A percentile compares a stretch with the other conserved stretches of the same genome.
These are phyloP conservation scores for Drosophila pruinosa DNA, from an alignment of 1,140 invertebrate genomes.

Conservation along the genomic window DNA sequence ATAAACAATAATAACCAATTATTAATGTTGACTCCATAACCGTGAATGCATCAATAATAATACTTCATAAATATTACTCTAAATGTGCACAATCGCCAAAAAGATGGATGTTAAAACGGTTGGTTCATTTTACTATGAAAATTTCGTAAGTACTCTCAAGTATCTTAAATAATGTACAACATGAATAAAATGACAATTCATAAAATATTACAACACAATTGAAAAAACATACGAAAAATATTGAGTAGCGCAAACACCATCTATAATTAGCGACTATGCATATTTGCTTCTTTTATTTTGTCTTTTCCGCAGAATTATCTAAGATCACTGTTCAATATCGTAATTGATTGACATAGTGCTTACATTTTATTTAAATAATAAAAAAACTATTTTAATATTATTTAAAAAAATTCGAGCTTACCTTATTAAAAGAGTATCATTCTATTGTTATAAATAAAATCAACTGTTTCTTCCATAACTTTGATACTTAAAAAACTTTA, in stretches of 20 bases:
- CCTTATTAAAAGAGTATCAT: no score
- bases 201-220: conserved; percentile 15
- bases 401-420: no score
- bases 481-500: no score
- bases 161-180: conserved; percentile 8
- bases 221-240: background rate
- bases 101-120: conserved; percentile 96
- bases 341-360: no score
- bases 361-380: no score
- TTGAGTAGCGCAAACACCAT: background rate
- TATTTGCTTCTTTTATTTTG: no score
- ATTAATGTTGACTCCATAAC: conserved; percentile 24
- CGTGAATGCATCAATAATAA: conserved; percentile 38
- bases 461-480: no score
- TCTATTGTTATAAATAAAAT: no score
- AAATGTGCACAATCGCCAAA: conserved; percentile 65
- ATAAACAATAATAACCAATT: conserved; percentile 47
- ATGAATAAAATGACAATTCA: conserved; percentile 28
- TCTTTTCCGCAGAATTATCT: no score
- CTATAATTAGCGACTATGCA: background rate
- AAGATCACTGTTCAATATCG: no score
- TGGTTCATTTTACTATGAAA: conserved; percentile 96
- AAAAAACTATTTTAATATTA: no score
- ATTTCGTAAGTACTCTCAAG: conserved; percentile 91
- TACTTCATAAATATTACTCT: conserved; percentile 28